Evolutionary conservation across 30 jellyfish, hydroid and myxozoan genomes (phyloP).

Genomic region (Pelagia noctiluca): DNA sequence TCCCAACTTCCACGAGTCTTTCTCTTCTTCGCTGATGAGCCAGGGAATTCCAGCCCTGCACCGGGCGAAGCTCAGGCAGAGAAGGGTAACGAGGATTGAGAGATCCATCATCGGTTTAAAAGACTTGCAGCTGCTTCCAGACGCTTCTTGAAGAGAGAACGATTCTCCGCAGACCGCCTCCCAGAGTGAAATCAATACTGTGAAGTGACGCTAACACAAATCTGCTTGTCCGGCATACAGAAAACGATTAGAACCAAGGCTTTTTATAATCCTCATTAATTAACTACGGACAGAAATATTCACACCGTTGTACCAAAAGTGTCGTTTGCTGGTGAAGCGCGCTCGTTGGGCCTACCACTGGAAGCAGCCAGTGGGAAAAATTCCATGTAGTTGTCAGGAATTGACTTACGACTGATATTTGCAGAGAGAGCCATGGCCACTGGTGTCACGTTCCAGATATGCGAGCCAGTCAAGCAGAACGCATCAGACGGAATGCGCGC

Average conservation of each 20-base stretch:
- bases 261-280: conserved; percentile 59
- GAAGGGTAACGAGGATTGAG: neutral
- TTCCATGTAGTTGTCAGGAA: too few relatives aligned
- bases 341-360: too few relatives aligned
- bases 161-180: conserved; percentile 16
- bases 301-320: conserved; percentile 17
- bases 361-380: too few relatives aligned
- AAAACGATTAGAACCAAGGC: conserved; percentile 34
- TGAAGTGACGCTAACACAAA: neutral
- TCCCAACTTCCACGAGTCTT: conserved; percentile 57
- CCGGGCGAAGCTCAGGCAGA: conserved; percentile 2
- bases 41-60: conserved; percentile 63
- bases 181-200: neutral
- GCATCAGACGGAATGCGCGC: neutral
- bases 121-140: conserved; percentile 11
- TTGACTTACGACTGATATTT: too few relatives aligned
- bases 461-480: neutral
- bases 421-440: neutral
- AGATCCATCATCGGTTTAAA: neutral
- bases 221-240: conserved; percentile 11
- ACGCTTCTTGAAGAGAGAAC: conserved; percentile 16
- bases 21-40: conserved; percentile 69
- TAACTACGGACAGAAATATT: conserved; percentile 31
- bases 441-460: neutral
- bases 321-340: neutral